These are phyloP conservation scores for Cotesia typhae DNA, from an alignment of 1,140 invertebrate genomes.

Conservation along the genomic window DNA sequence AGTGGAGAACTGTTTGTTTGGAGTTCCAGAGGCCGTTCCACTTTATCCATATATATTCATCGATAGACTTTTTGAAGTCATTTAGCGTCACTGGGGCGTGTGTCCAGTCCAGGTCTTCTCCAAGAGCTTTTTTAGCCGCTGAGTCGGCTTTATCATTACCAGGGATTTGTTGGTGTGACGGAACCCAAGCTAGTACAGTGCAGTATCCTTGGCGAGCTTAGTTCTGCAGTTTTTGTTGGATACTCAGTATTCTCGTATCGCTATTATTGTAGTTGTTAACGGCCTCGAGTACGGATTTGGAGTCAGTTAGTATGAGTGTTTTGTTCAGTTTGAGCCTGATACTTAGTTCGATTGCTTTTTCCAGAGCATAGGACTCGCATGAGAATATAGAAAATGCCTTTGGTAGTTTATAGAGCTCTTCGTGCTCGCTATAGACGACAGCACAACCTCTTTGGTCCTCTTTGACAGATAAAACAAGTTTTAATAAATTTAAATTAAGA, in stretches of 20 bases:
- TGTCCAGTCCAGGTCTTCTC: neutral
- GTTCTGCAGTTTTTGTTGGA: too few species aligned
- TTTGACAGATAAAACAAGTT: slow-evolving; percentile 17
- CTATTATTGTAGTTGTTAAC: slow-evolving; percentile 3
- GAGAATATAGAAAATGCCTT: slow-evolving; percentile 25
- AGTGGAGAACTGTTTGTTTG: slow-evolving; percentile 20
- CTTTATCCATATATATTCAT: slow-evolving; percentile 3
- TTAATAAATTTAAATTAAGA: too few species aligned
- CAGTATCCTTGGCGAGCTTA: too few species aligned
- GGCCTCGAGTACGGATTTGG: slow-evolving; percentile 26
- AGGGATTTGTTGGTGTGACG: too few species aligned
- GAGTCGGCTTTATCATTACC: too few species aligned
- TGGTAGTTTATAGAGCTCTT: slow-evolving; percentile 19
- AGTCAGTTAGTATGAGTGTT: slow-evolving; percentile 30
- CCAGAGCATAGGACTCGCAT: slow-evolving; percentile 26
- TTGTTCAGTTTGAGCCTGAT: neutral
- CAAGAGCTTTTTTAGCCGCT: too few species aligned
- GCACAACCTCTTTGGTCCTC: slow-evolving; percentile 25
- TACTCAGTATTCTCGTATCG: slow-evolving; percentile 19
- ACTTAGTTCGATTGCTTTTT: slow-evolving; percentile 12
- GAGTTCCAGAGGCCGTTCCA: slow-evolving; percentile 29
- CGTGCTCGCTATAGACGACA: slow-evolving; percentile 10
- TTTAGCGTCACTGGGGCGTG: slow-evolving; percentile 13
- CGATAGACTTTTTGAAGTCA: slow-evolving; percentile 31
- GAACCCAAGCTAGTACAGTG: too few species aligned